Evolutionary conservation across 2,113 vertebrate species (phyloP).

Genomic region (Manacus vitellinus): DNA sequence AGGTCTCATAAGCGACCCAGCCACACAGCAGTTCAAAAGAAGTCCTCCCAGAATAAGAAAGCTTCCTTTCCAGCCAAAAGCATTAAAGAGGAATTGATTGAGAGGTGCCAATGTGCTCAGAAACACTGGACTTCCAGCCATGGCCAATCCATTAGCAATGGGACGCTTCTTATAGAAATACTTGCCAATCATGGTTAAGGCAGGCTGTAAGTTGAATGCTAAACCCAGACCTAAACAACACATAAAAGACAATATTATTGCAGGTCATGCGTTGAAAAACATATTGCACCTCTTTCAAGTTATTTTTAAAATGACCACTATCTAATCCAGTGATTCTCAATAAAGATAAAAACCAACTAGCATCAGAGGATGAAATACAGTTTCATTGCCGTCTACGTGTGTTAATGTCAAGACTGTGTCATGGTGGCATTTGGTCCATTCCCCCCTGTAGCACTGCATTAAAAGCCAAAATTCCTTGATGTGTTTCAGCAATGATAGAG

Average conservation of each 20-base stretch:
- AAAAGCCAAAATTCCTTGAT: neutral
- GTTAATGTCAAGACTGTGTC: neutral
- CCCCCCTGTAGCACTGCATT: neutral
- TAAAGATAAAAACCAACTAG: neutral
- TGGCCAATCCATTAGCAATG: slow-evolving; percentile 92
- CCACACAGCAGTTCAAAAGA: slow-evolving; percentile 92
- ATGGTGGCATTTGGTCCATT: neutral
- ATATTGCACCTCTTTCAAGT: neutral
- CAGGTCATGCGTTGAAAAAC: neutral
- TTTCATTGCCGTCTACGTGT: neutral
- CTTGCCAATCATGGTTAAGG: slow-evolving; percentile 94
- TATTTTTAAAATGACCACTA: neutral
- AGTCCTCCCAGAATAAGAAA: slow-evolving; percentile 93
- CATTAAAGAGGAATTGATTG: slow-evolving; percentile 94
- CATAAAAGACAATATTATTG: slow-evolving; percentile 42
- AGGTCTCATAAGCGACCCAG: slow-evolving; percentile 93
- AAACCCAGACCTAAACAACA: slow-evolving; percentile 87
- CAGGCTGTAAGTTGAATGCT: slow-evolving; percentile 96
- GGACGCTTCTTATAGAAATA: slow-evolving; percentile 95
- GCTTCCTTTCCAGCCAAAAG: slow-evolving; percentile 94
- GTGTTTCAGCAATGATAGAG: neutral
- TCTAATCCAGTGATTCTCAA: neutral
- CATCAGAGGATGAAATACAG: neutral
- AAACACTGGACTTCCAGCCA: slow-evolving; percentile 98
- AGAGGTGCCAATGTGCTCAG: slow-evolving; percentile 94